phyloP scores from a whole-genome alignment of 2,113 vertebrate species.

The Sturnira hondurensis region DNA sequence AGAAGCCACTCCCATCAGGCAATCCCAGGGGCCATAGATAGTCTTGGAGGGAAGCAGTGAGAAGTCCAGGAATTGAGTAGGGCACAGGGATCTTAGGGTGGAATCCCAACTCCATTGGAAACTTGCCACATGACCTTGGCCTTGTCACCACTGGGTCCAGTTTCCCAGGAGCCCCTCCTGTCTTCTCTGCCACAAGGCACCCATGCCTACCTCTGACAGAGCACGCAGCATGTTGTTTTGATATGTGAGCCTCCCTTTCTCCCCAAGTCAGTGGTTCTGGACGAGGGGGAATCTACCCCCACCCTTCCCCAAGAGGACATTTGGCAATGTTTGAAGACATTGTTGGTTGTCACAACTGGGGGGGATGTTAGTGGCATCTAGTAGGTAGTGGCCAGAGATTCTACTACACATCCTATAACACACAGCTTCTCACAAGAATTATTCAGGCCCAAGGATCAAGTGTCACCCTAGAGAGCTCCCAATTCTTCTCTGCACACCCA shows the following conservation, averaged over 20 bases:
- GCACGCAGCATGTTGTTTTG: not conserved
- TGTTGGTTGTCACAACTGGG: not conserved
- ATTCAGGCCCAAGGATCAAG: not conserved
- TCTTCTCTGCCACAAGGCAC: not conserved
- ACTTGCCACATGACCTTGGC: not conserved
- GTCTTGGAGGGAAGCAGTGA: not conserved
- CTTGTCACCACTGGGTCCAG: not conserved
- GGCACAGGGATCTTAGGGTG: not conserved
- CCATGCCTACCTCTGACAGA: accelerated
- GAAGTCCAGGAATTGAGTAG: too few species aligned
- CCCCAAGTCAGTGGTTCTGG: not conserved
- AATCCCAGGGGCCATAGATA: not conserved
- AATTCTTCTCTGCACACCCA: not conserved
- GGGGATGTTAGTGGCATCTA: not conserved
- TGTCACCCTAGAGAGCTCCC: not conserved
- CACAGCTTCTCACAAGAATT: not conserved
- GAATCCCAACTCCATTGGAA: not conserved
- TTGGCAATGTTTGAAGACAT: not conserved
- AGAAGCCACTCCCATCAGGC: not conserved
- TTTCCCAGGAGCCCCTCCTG: not conserved
- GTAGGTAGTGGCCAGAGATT: not conserved
- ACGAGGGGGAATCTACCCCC: not conserved
- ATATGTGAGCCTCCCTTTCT: not conserved
- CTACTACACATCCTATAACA: not conserved
- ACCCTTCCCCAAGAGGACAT: not conserved